Evolutionary conservation across 1,140 invertebrate species (phyloP), one percentile per base, ranked within the genome.

Genomic region (Bradynema listronoti): DNA sequence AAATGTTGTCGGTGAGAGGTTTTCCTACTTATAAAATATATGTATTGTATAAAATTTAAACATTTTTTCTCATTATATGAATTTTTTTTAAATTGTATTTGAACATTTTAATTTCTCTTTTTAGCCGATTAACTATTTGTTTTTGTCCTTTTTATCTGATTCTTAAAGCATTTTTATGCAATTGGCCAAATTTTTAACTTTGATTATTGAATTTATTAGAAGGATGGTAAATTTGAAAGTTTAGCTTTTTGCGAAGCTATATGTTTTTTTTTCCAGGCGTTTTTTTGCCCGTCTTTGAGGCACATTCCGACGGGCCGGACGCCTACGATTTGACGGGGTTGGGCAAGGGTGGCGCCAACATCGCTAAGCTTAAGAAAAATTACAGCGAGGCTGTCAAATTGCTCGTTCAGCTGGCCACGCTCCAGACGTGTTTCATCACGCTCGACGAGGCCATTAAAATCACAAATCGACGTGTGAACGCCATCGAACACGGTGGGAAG

Each of bases 391-490:
- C 91, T 46, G 86, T 96, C 0, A 88, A 91, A 73, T 80, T 96
- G 3, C 81, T 96, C 34, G 90, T 96, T 2, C 89, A 94, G 76
- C 80, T 96, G 69, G 92, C 92, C 9, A 95, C 91, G 9, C 80
- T 96, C 45, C 92, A 96, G 80, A 95, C 91, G 1, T 94, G 90
- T 36, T 96, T 96, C 79, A 88, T 96, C 4, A 94, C 91, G 41
- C 80, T 96, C 39, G 92, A 96, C 81, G 91, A 95, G 81, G 91
- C 93, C 27, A 96, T 96, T 68, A 96, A 96, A 81, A 86, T 91
- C 43, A 96, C 92, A 5, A 96, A 96, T 79, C 85, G 95, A 68
- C 86, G 95, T 85, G 95, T 99, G 14, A 99, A 99, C 81, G 95
- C 95, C 72, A 96, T 99, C 80, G 94, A 99, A 81, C 91, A 99